Base-by-base conservation (phyloP, 2,888 invertebrate species). In the Prenolepis imparis region DNA sequence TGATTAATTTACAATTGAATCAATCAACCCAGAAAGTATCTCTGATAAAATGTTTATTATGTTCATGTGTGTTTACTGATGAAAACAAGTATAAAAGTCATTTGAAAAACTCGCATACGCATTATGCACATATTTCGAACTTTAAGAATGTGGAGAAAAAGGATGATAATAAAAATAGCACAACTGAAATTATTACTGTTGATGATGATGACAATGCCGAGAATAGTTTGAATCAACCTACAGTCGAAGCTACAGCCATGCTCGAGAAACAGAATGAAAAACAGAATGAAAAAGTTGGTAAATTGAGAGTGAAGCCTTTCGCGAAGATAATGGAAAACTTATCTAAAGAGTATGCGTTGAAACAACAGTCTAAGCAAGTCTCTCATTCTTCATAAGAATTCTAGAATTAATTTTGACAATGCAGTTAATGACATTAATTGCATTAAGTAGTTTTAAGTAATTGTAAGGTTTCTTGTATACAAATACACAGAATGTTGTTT, bases 241-340 rank as follows among this genome's bases (percentile, higher is more conserved):
- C 21, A 67, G 1, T 3, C 4, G 5, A 70, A 78, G 9, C 21
- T 44, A 18, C 57, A 28, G 6, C 24, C 4, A 55, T n/a, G 2
- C 9, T 12, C 5, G 24, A 4, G 15, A 24, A 8, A 18, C 39
- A 52, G 24, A 61, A 59, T 61, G 48, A 72, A 0, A 81, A 82
- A 67, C 39, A 52, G 24, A 61, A 59, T 61, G 48, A 72, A 0
- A 81, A 82, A 67, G 32, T 80, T 70, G 84, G 77, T 36, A 85
- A 82, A 59, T n/a, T 88, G 21, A 84, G 78, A 48, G 83, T 88
- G 1, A 86, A 68, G 28, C 28, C 83, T 36, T 84, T 88, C n/a
- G 85, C 86, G 8, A 88, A 83, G 0, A 81, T 87, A 8, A 36
- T 73, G 8, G 83, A 83, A 52, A 82, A 64, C 52, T 63, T 83